These are phyloP conservation scores for Wasmannia auropunctata DNA, from an alignment of 1,140 invertebrate species.

Conservation along the genomic window DNA sequence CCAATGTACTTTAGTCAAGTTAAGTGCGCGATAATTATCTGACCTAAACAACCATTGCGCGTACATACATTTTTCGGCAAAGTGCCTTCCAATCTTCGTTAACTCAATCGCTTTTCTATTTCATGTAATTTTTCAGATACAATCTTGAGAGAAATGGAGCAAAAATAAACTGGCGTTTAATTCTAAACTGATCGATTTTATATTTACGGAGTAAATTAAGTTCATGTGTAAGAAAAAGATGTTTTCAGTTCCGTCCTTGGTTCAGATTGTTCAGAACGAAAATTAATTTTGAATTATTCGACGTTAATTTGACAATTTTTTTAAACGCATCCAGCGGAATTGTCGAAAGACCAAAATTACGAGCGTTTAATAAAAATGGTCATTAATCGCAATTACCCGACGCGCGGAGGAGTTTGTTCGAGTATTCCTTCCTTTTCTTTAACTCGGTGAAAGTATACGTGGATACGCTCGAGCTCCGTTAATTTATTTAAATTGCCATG, in stretches of 20 bases:
- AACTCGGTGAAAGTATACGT: constrained; percentile 36
- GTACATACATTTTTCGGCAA: neutral
- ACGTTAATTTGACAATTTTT: constrained; percentile 51
- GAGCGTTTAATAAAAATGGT: constrained; percentile 74
- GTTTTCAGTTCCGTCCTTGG: neutral
- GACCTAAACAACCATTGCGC: neutral
- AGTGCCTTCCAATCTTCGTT: neutral
- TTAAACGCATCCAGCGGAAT: constrained; percentile 2
- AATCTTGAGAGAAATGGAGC: neutral
- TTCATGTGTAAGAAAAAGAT: neutral
- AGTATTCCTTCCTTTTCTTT: constrained; percentile 35
- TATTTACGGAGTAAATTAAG: neutral
- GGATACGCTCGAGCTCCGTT: constrained; percentile 74
- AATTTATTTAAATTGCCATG: constrained; percentile 83
- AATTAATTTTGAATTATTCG: neutral
- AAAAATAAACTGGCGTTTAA: neutral
- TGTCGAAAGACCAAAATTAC: constrained; percentile 58
- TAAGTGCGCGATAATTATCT: constrained; percentile 1
- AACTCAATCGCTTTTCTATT: neutral
- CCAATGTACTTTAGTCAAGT: neutral
- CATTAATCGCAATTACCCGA: constrained; percentile 81
- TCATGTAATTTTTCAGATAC: neutral
- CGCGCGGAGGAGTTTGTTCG: constrained; percentile 79
- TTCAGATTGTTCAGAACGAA: neutral
- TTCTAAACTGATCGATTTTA: neutral